Evolutionary conservation across 2,797 vertebrate species (phyloP).

Genomic region (Brachymystax lenok): DNA sequence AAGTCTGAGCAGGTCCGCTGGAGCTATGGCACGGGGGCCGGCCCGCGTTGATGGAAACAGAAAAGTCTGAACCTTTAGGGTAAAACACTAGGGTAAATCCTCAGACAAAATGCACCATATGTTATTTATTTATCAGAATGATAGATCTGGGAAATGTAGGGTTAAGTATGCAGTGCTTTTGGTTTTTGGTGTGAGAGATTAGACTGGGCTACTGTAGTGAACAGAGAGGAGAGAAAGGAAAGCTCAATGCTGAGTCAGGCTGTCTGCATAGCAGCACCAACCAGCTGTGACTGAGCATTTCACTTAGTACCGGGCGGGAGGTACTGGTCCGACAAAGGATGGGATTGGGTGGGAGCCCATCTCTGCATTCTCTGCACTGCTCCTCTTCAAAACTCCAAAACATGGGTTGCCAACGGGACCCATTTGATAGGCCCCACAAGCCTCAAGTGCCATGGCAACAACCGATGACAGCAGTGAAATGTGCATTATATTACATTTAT

Average conservation of each 20-base stretch:
- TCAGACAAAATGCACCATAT: no score
- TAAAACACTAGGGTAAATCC: no score
- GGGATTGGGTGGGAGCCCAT: neutral
- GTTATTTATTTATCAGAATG: neutral
- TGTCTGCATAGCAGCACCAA: conserved; percentile 65
- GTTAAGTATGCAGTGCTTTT: neutral
- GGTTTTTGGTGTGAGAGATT: neutral
- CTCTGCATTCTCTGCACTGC: neutral
- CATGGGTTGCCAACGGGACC: neutral
- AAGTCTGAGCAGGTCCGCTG: no score
- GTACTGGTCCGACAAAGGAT: neutral
- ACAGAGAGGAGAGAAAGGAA: conserved; percentile 23
- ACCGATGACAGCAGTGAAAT: neutral
- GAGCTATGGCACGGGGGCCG: no score
- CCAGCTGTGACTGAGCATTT: conserved; percentile 58
- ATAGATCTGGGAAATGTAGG: neutral
- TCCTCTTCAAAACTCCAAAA: neutral
- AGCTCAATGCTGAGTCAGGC: conserved; percentile 72
- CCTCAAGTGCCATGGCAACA: neutral
- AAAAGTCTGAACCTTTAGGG: no score
- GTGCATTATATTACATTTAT: neutral
- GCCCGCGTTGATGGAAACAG: no score
- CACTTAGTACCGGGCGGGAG: conserved; percentile 39
- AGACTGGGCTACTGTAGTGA: neutral
- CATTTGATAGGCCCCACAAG: neutral